Conservation (phyloP, 1,140 invertebrate species). For the Drosophila burlai region DNA sequence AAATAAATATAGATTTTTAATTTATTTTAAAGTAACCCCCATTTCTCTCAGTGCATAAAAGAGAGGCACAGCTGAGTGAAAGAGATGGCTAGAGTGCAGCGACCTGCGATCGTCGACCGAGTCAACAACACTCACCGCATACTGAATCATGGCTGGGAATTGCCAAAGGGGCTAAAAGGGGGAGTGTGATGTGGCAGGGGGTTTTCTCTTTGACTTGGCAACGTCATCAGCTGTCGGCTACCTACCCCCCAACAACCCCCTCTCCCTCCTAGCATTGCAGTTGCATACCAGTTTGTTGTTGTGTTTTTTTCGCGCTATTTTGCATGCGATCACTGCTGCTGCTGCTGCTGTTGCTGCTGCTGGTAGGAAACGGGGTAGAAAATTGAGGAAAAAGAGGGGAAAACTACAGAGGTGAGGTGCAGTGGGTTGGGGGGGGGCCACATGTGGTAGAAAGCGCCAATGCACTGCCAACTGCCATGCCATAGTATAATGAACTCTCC, state of each 20-base stretch:
- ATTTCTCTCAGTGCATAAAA: background rate
- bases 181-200: constrained; percentile 2
- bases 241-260: background rate
- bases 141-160: constrained; percentile 56
- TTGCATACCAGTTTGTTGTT: constrained; percentile 68
- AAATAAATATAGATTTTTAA: background rate
- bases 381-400: background rate
- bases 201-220: constrained; percentile 57
- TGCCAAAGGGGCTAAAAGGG: constrained; percentile 18
- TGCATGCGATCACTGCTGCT: constrained; percentile 53
- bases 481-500: constrained; percentile 63
- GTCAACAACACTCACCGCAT: constrained; percentile 64
- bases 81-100: constrained; percentile 59
- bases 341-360: constrained; percentile 5
- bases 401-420: background rate
- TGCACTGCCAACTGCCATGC: constrained; percentile 33
- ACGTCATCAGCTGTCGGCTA: constrained; percentile 48
- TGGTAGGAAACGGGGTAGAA: constrained; percentile 5
- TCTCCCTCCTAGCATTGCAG: constrained; percentile 8
- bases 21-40: background rate
- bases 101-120: constrained; percentile 65
- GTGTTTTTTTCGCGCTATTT: constrained; percentile 67
- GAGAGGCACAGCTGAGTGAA: background rate
- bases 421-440: background rate
- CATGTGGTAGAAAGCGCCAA: constrained; percentile 64